Conservation (phyloP, 2,888 invertebrate species). For the Hirtodrosophila duncani region DNA sequence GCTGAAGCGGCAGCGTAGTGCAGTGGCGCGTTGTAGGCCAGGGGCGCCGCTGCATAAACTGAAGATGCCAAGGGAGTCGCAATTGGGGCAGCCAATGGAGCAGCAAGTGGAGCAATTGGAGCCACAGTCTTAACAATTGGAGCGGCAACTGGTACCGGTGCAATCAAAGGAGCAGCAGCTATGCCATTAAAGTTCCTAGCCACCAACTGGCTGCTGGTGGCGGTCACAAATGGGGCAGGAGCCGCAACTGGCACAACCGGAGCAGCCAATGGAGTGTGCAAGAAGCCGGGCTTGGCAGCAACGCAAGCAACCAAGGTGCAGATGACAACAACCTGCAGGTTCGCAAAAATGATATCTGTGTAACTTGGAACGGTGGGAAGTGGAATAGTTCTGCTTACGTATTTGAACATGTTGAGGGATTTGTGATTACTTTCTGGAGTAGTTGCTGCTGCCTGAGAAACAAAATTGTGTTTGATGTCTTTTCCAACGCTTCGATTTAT, state of each 20-base stretch:
- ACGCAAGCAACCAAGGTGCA: conserved; percentile 34
- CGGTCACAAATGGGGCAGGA: conserved; percentile 65
- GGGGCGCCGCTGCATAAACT: conserved; percentile 30
- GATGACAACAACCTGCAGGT: conserved; percentile 31
- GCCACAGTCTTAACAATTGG: conserved; percentile 37
- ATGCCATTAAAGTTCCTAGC: conserved; percentile 68
- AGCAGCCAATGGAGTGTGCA: conserved; percentile 27
- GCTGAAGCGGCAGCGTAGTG: conserved; percentile 22
- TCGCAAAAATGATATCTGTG: neutral
- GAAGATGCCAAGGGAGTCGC: too few species aligned
- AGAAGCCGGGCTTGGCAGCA: conserved; percentile 44
- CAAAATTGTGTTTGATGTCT: conserved; percentile 2
- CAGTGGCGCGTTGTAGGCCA: conserved; percentile 19
- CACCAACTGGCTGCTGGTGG: conserved; percentile 67
- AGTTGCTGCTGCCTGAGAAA: conserved; percentile 6
- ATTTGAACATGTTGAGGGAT: conserved; percentile 48
- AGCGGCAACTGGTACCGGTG: conserved; percentile 52
- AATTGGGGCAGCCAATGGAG: conserved; percentile 40
- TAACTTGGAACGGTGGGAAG: neutral
- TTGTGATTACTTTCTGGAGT: conserved; percentile 26
- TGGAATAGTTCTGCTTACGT: conserved; percentile 31
- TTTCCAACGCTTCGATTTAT: conserved; percentile 43
- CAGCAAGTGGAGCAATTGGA: conserved; percentile 25
- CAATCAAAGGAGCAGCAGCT: conserved; percentile 59
- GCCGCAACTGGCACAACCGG: conserved; percentile 47